Evolutionary conservation across 2,888 invertebrate species (phyloP), one percentile per base, ranked within the genome.

Genomic region (Drosophila villosipedis): DNA sequence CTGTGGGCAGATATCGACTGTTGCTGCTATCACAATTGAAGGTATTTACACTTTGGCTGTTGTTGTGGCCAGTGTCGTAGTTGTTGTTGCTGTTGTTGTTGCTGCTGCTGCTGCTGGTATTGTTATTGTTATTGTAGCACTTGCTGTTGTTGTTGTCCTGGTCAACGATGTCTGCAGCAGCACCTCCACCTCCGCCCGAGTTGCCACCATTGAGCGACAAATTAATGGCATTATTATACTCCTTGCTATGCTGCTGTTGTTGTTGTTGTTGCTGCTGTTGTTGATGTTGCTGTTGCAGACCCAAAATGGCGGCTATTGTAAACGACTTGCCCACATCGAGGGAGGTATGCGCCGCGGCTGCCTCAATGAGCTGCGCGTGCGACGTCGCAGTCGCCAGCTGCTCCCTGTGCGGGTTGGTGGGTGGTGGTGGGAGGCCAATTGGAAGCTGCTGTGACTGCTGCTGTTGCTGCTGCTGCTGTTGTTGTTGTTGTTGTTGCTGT

Each of bases 291-390:
- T 93, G 95, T 67, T 96, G 95, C 77, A 97, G 92, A 0, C 97
- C 97, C 84, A 98, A 95, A 88, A 97, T 97, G 76, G 97, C 97
- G 77, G 97, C 97, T 83, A 98, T 98, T 31, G 97, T 97, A 89
- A 98, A 98, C 9, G 97, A 97, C 90, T 96, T 96, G 50, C 95
- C 95, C 69, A 92, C 93, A 82, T 94, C 94, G 78, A 93, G 91
- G 75, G 93, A 91, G 79, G 93, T 92, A 80, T 90, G 92, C 72
- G 90, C 90, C 75, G 91, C 88, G 65, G 90, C 90, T 59, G 90
- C 90, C 71, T 91, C 92, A 69, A 92, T 85, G 76, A 91, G 83
- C 72, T 91, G 90, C 79, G 90, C 87, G 76, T 90, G 89, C 83
- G 88, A 85, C 85, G 90, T 82, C 87, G 91, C 88, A 82, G 80